Percentiles rank a stretch among this genome's conserved stretches.
phyloP scores from a whole-genome alignment of 2,113 vertebrate species.

The Thinocorus orbignyianus region DNA sequence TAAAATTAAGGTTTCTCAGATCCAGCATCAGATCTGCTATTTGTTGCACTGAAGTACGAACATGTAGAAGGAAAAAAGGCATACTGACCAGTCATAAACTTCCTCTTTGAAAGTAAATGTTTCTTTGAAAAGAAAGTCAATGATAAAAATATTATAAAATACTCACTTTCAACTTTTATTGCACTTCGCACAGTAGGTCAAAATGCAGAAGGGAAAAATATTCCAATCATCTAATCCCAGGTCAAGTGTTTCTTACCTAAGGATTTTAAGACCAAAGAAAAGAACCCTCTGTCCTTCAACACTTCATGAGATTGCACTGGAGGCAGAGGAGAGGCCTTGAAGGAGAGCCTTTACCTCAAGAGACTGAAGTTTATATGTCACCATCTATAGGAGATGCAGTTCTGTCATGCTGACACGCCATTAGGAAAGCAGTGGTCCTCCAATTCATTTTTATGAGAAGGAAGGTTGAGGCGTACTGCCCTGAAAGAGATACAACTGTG shows the following conservation, averaged over 20 bases:
- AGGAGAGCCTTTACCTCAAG: neutral
- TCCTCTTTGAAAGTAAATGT: neutral
- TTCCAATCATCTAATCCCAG: neutral
- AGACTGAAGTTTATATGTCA: neutral
- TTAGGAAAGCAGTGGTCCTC: neutral
- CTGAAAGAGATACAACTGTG: neutral
- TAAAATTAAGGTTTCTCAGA: neutral
- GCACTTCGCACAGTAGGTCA: neutral
- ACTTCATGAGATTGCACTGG: neutral
- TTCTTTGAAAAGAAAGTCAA: neutral
- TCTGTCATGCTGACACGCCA: neutral
- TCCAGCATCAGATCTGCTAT: neutral
- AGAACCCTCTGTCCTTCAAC: neutral
- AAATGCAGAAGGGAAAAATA: neutral
- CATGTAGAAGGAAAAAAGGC: neutral
- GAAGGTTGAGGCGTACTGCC: neutral
- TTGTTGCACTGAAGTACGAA: neutral
- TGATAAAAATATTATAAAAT: neutral
- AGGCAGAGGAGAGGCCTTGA: neutral
- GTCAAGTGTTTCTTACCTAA: neutral
- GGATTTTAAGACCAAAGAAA: neutral
- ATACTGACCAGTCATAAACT: neutral
- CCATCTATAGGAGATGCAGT: neutral
- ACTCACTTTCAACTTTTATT: neutral
- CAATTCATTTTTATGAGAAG: neutral